Evolutionary conservation across 2,888 invertebrate species (phyloP).

Genomic region (Orchesellides sinensis): DNA sequence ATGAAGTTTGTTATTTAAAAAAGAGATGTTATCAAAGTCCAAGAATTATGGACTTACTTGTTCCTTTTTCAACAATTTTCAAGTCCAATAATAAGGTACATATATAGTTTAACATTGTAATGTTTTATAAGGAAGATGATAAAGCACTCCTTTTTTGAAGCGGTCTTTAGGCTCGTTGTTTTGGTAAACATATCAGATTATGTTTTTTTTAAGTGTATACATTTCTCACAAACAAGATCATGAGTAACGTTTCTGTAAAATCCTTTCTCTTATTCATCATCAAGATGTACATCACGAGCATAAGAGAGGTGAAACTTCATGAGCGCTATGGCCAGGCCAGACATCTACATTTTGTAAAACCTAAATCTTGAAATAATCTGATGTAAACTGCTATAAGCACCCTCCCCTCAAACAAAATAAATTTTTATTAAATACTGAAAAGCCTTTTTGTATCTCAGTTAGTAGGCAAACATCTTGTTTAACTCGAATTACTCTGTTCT

Average conservation of each 20-base stretch:
- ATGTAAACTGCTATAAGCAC: no score
- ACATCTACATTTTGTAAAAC: no score
- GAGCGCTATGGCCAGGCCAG: no score
- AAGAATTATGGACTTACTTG: conserved; percentile 43
- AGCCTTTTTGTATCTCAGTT: no score
- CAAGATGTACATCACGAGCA: no score
- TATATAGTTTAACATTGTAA: background rate
- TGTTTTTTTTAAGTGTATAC: background rate
- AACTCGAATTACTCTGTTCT: no score
- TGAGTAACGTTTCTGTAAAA: background rate
- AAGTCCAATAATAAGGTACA: background rate
- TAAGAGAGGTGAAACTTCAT: no score
- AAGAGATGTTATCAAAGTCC: conserved; percentile 57
- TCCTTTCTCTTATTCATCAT: no score
- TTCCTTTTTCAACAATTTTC: conserved; percentile 28
- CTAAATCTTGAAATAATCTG: no score
- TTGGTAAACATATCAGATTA: background rate
- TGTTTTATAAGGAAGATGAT: background rate
- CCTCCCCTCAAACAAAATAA: no score
- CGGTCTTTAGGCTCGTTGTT: background rate
- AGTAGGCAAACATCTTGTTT: no score
- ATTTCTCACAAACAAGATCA: background rate
- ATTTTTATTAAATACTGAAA: no score
- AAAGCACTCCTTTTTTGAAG: background rate
- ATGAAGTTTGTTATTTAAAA: conserved; percentile 11